phyloP scores from a whole-genome alignment of 2,797 vertebrate genomes.

The Platalea minor region DNA sequence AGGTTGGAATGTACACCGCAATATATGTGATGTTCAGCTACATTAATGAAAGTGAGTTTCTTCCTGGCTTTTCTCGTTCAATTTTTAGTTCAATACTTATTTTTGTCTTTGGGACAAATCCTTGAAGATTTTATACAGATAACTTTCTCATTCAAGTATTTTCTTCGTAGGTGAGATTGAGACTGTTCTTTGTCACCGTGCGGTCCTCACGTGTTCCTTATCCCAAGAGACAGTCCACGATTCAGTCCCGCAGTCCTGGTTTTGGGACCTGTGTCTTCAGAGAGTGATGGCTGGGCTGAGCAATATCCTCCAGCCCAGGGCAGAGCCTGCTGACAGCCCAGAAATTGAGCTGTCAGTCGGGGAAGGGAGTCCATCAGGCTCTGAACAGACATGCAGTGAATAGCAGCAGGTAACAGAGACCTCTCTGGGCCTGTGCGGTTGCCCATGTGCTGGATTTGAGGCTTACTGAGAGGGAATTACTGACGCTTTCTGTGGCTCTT shows the following conservation, averaged over 20 bases:
- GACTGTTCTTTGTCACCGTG: not conserved
- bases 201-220: not conserved
- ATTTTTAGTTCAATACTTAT: not conserved
- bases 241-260: not conserved
- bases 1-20: not conserved
- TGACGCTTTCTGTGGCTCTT: not conserved
- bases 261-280: not conserved
- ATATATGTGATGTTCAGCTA: not conserved
- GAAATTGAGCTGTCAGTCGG: not conserved
- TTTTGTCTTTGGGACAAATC: not conserved
- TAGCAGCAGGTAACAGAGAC: not conserved
- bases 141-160: not conserved
- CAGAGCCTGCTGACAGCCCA: not conserved
- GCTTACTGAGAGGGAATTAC: not conserved
- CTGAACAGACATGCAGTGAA: not conserved
- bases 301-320: not conserved
- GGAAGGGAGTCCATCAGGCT: not conserved
- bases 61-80: not conserved
- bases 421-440: not conserved
- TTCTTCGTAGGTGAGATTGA: not conserved
- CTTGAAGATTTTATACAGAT: not conserved
- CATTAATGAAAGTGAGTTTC: not conserved
- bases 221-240: not conserved
- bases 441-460: not conserved
- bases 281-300: not conserved